Evolutionary conservation across 2,888 invertebrate species (phyloP), one percentile per base, ranked within the genome.

Genomic region (Archaeoteleia sp.): DNA sequence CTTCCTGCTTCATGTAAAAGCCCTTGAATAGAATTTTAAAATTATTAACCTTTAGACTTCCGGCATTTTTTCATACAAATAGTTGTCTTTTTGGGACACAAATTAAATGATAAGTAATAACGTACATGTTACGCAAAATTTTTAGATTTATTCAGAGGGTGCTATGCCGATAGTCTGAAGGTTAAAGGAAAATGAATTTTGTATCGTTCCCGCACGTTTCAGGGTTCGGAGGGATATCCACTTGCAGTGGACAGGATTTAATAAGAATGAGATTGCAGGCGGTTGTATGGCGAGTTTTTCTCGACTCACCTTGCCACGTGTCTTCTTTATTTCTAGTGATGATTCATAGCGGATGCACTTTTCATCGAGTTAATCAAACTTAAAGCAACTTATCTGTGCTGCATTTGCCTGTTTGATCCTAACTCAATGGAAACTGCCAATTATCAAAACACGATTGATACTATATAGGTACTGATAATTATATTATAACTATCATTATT

Each of bases 371-470:
- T 84, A 75, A 65, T 79, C 78, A 80, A 82, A 81, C 74, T 34
- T 20, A 27, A 40, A 23, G 30, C 42, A 25, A 8, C 20, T n/a
- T n/a, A n/a, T n/a, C n/a, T n/a, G n/a, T n/a, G 45, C 20, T 39
- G 37, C 57, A 67, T 34, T 55, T 45, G 15, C 27, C 25, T 40
- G 74, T 79, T 80, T 60, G 77, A 78, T 71, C 42, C 73, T 23
- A 83, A 84, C 77, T 84, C 83, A 78, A 83, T 84, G 84, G 81
- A 84, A 83, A 84, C 79, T 85, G 84, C 77, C 12, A 45, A 61
- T 58, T 54, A 61, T 61, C 48, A 67, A 65, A 67, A 55, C 49
- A 70, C 58, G 70, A 58, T 69, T 60, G 70, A 73, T 65, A 55
- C 49, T 54, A 48, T 15, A 49, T 63, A 61, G 45, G 55, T 53